phyloP scores from a whole-genome alignment of 2,888 invertebrate species.

The Phrixothrix hirtus region DNA sequence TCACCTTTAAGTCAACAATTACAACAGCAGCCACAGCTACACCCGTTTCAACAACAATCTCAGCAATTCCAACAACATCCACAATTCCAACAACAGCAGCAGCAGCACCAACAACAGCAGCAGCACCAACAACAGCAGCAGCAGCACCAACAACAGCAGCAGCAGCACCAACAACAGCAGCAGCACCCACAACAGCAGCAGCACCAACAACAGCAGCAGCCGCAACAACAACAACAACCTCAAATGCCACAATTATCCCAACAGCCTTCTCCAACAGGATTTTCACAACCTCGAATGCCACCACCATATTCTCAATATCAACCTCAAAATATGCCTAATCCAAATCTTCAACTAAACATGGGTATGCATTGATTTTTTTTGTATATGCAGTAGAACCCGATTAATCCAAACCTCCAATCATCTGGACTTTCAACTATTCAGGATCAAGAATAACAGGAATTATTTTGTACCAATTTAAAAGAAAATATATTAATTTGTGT shows the following conservation, averaged over 20 bases:
- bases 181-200: conserved; percentile 37
- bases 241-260: too few relatives aligned
- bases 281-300: conserved; percentile 55
- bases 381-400: neutral
- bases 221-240: too few relatives aligned
- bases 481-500: too few relatives aligned
- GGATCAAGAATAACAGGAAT: too few relatives aligned
- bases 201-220: too few relatives aligned
- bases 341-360: conserved; percentile 30
- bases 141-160: conserved; percentile 42
- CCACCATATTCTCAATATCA: conserved; percentile 49
- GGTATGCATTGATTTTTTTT: conserved; percentile 6
- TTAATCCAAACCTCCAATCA: too few relatives aligned
- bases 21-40: conserved; percentile 46
- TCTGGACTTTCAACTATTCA: too few relatives aligned
- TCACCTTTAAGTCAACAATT: conserved; percentile 45
- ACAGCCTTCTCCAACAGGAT: conserved; percentile 44
- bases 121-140: conserved; percentile 43
- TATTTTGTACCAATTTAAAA: too few relatives aligned
- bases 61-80: conserved; percentile 42
- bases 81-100: conserved; percentile 44
- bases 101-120: conserved; percentile 44
- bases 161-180: conserved; percentile 46
- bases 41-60: conserved; percentile 42
- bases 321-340: conserved; percentile 24